phyloP scores from a whole-genome alignment of 2,797 vertebrate genomes.

The Notolepis coatsorum region DNA sequence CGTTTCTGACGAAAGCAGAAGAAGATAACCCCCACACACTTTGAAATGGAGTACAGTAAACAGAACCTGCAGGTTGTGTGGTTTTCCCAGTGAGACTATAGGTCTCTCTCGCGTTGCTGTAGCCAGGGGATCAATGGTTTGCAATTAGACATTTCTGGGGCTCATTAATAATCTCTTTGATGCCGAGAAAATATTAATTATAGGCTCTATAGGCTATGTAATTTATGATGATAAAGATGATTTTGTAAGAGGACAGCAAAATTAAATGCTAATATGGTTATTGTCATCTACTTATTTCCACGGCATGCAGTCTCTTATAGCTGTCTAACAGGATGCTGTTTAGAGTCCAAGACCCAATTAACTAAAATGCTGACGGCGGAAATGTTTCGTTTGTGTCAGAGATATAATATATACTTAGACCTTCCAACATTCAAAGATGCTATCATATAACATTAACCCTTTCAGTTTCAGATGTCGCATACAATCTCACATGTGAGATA shows the following conservation, averaged over 20 bases:
- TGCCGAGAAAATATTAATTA: slow-evolving; percentile 39
- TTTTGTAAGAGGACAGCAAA: neutral
- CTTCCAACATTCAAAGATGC: no score
- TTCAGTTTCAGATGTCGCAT: no score
- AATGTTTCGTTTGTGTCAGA: no score
- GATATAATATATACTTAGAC: no score
- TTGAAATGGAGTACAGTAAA: neutral
- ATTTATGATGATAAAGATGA: slow-evolving; percentile 17
- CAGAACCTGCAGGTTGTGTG: slow-evolving; percentile 43
- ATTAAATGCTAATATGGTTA: neutral
- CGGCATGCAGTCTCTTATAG: no score
- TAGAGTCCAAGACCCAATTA: no score
- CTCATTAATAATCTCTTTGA: slow-evolving; percentile 75
- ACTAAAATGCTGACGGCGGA: no score
- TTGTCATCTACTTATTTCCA: no score
- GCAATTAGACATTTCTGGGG: slow-evolving; percentile 39
- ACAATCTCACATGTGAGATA: no score
- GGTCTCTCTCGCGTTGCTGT: slow-evolving; percentile 16
- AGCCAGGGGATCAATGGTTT: slow-evolving; percentile 48
- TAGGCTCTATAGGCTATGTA: slow-evolving; percentile 1
- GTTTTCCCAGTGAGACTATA: slow-evolving; percentile 37
- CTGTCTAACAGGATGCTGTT: no score
- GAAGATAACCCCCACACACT: neutral
- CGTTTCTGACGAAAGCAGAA: neutral
- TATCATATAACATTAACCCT: no score